Evolutionary conservation across 2,113 vertebrate genomes (phyloP).

Genomic region (Cephalopholis sonnerati): DNA sequence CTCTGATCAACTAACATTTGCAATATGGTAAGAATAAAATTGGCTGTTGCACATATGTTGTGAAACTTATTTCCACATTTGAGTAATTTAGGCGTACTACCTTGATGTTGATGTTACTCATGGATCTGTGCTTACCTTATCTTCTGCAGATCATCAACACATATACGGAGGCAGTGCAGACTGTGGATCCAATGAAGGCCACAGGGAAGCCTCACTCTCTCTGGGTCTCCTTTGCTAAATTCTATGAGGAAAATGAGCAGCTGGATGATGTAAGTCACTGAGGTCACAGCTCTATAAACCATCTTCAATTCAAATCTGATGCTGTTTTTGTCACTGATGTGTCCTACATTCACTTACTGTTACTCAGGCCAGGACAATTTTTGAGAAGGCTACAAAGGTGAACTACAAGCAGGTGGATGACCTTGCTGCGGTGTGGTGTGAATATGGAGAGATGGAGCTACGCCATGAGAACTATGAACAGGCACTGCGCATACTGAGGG

Average conservation of each 20-base stretch:
- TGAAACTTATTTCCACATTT: too few species aligned
- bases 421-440: conserved; percentile 92
- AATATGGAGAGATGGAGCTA: conserved; percentile 95
- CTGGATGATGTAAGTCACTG: conserved; percentile 89
- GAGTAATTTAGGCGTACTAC: too few species aligned
- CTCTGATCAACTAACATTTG: too few species aligned
- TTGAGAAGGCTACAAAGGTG: conserved; percentile 93
- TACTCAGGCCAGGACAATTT: conserved; percentile 89
- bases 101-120: neutral
- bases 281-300: neutral
- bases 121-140: neutral
- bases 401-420: conserved; percentile 94
- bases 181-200: conserved; percentile 91
- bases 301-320: neutral
- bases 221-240: conserved; percentile 93
- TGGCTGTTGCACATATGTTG: too few species aligned
- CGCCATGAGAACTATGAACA: conserved; percentile 93
- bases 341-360: neutral
- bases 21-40: too few species aligned
- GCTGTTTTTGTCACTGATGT: neutral
- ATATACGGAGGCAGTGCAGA: conserved; percentile 93
- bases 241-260: conserved; percentile 94
- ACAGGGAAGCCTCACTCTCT: conserved; percentile 92
- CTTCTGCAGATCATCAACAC: conserved; percentile 92
- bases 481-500: conserved; percentile 91